A percentile compares a stretch with the other conserved stretches of the same genome.
phyloP scores from a whole-genome alignment of 2,888 invertebrate genomes.

The Subacronicta megacephala region DNA sequence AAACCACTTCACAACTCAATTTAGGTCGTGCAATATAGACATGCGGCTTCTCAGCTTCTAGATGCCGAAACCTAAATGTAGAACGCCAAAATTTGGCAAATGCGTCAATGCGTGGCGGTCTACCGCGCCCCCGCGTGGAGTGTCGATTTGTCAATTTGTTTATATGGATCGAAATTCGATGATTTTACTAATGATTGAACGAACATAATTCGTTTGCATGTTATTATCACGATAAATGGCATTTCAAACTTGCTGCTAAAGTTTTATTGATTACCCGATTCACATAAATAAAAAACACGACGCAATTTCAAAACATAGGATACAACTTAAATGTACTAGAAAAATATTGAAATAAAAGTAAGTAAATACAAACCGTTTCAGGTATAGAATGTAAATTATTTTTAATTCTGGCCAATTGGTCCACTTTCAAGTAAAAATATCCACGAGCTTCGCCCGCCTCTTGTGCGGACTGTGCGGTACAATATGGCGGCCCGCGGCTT shows the following conservation, averaged over 20 bases:
- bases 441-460: constrained; percentile 39
- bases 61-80: constrained; percentile 16
- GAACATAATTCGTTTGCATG: neutral
- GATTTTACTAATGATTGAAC: neutral
- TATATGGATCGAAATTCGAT: neutral
- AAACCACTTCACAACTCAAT: constrained; percentile 14
- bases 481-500: constrained; percentile 59
- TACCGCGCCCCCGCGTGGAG: constrained; percentile 43
- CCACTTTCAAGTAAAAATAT: neutral
- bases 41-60: neutral
- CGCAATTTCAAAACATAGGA: constrained; percentile 19
- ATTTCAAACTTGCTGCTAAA: neutral
- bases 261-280: constrained; percentile 33
- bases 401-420: neutral
- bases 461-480: constrained; percentile 31
- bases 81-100: constrained; percentile 38
- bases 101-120: constrained; percentile 42
- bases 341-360: neutral
- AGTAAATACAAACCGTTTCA: neutral
- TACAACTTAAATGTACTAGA: neutral
- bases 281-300: neutral
- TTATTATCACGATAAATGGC: neutral
- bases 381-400: neutral
- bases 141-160: neutral
- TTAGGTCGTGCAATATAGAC: neutral